Evolutionary conservation across 37 sponge, comb jelly and placozoan genomes (phyloP).

Genomic region (Crambe crambe): DNA sequence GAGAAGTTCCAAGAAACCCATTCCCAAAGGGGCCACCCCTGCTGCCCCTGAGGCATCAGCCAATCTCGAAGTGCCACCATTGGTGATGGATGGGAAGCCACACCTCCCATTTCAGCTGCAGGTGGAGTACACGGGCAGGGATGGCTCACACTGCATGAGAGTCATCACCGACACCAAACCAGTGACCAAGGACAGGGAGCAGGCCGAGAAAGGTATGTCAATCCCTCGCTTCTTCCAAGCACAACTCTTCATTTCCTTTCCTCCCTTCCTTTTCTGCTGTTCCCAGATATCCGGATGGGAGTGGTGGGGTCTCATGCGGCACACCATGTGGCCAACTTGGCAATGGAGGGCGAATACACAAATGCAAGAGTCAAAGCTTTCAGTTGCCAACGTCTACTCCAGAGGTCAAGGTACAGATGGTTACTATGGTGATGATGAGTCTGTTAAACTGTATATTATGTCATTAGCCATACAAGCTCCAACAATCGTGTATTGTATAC

Average conservation of each 20-base stretch:
- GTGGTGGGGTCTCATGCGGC: conserved; percentile 78
- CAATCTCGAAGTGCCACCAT: conserved; percentile 23
- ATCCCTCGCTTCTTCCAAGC: background rate
- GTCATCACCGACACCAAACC: conserved; percentile 83
- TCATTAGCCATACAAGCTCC: conserved; percentile 24
- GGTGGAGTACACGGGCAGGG: conserved; percentile 74
- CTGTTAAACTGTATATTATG: conserved; percentile 6
- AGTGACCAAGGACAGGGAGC: conserved; percentile 71
- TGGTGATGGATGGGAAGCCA: conserved; percentile 61
- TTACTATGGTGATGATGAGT: background rate
- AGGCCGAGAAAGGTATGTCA: conserved; percentile 72
- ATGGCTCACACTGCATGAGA: conserved; percentile 71
- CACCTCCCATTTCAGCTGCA: conserved; percentile 88
- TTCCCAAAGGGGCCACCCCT: conserved; percentile 13
- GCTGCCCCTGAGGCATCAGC: background rate
- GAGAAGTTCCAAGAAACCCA: background rate
- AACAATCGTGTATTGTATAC: conserved; percentile 23
- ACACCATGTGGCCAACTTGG: conserved; percentile 66
- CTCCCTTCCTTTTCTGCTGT: background rate
- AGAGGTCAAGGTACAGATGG: conserved; percentile 54
- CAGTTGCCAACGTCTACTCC: conserved; percentile 62
- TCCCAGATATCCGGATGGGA: conserved; percentile 55
- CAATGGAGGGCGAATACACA: conserved; percentile 84
- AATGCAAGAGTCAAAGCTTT: conserved; percentile 63
- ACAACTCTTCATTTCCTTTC: background rate